Base-by-base conservation (phyloP, 2,888 invertebrate genomes). In the Catocala nupta region DNA sequence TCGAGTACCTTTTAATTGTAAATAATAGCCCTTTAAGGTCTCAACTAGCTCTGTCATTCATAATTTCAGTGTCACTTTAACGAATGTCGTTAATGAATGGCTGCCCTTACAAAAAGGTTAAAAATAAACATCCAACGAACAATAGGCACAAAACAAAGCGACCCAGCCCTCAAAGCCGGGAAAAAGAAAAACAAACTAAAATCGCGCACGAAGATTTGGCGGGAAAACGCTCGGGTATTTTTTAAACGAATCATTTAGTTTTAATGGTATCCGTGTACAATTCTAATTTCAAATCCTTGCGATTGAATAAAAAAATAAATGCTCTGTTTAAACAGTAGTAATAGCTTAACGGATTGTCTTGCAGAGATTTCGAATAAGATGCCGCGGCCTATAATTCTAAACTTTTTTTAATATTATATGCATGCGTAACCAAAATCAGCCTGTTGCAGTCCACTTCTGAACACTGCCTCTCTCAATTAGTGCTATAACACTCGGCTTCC, bases 71-170 rank as follows among this genome's bases (percentile, higher is more conserved):
- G 50, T 49, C 62, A 64, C 62, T 53, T 59, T 56, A 63, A 60
- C 65, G 62, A 77, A 68, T 78, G 67, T 65, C 64, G 58, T 62
- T 80, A 78, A 80, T 78, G 75, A 81, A 82, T 73, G 68, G 75
- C 70, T 48, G 63, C 53, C 51, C 59, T 65, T 63, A 77, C 64
- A 80, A 78, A 82, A 81, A 78, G 73, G 75, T 77, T 73, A 73
- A 75, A 80, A 78, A 77, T 79, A 78, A 77, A 78, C 70, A 78
- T 59, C 57, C 45, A 6, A 53, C 58, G 70, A 77, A 82, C 80
- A 82, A 82, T 77, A 59, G 72, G 55, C 59, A 55, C 58, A 63
- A 78, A 78, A 81, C 79, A 82, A 82, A 77, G 74, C 65, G 59
- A 55, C 55, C 60, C 50, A 53, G 44, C 68, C 65, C 65, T 77